These are phyloP conservation scores for Sminthurinus aureus DNA, from an alignment of 2,888 invertebrate genomes.

Conservation along the genomic window DNA sequence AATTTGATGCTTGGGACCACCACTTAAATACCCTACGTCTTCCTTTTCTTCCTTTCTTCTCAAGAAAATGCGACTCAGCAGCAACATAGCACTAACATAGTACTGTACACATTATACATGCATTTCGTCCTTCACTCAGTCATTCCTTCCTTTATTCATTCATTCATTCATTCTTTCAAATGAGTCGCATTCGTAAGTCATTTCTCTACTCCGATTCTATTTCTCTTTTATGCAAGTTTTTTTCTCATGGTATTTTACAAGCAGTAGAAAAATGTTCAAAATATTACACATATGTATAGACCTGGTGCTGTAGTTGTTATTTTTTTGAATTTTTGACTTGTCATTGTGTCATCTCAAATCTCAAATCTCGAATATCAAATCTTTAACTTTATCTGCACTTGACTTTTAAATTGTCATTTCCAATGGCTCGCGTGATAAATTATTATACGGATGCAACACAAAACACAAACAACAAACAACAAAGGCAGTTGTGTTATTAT, in stretches of 20 bases:
- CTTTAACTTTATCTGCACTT: background rate
- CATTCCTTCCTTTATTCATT: background rate
- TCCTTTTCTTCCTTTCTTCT: background rate
- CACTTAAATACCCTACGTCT: constrained; percentile 18
- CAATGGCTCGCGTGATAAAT: background rate
- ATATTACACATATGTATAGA: background rate
- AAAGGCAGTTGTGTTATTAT: too few relatives aligned
- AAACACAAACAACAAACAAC: background rate
- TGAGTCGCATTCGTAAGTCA: background rate
- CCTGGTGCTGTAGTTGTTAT: background rate
- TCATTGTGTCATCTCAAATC: background rate
- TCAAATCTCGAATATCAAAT: background rate
- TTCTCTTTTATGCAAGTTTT: background rate
- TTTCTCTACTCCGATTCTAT: background rate
- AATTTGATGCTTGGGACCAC: constrained; percentile 32
- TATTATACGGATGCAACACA: background rate
- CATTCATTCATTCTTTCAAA: background rate
- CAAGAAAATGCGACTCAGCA: background rate
- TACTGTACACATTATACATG: too few relatives aligned
- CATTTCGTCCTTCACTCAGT: too few relatives aligned
- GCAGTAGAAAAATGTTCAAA: too few relatives aligned
- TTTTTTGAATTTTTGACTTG: background rate
- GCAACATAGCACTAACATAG: background rate
- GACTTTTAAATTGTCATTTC: background rate
- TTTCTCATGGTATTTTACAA: background rate